Percentiles rank a stretch among this genome's conserved stretches.
These are phyloP conservation scores for Atta texana DNA, from an alignment of 1,140 invertebrate species.

Conservation along the genomic window DNA sequence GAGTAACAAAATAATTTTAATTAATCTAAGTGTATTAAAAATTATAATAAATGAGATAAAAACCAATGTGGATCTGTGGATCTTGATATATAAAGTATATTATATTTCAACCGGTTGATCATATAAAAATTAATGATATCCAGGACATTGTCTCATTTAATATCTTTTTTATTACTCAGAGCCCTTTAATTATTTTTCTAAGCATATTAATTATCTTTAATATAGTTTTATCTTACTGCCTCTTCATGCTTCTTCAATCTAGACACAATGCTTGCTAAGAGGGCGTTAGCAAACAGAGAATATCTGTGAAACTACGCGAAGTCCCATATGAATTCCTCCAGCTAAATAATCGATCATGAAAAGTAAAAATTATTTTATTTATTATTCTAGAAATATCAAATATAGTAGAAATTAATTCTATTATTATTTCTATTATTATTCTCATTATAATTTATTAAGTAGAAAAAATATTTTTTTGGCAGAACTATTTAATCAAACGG, in stretches of 20 bases:
- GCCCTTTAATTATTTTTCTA: too few relatives aligned
- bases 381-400: neutral
- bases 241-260: neutral
- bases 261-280: neutral
- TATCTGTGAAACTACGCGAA: neutral
- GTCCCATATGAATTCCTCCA: neutral
- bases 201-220: neutral
- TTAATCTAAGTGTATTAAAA: neutral
- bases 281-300: conserved; percentile 15
- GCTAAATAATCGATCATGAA: neutral
- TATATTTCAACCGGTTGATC: too few relatives aligned
- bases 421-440: neutral
- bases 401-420: neutral
- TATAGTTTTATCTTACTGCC: neutral
- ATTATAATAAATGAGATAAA: too few relatives aligned
- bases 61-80: too few relatives aligned
- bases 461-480: neutral
- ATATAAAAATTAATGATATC: too few relatives aligned
- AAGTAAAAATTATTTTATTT: neutral
- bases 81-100: too few relatives aligned
- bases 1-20: conserved; percentile 7
- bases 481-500: neutral
- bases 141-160: too few relatives aligned
- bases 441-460: neutral
- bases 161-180: too few relatives aligned